Conservation (phyloP, 2,888 invertebrate species). For the Masnerella sp. region DNA sequence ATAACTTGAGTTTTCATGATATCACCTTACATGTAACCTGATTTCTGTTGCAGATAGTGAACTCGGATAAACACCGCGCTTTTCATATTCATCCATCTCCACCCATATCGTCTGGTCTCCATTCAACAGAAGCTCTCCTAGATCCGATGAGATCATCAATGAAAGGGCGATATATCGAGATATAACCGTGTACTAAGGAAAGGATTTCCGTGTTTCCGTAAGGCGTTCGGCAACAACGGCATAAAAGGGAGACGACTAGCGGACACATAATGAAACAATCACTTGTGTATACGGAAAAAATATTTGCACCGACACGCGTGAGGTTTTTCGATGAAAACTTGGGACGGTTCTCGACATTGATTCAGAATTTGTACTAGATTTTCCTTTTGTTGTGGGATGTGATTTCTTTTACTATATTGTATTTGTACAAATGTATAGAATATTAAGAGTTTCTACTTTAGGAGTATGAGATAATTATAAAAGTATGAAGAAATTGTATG, state of each 20-base stretch:
- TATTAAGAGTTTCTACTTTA: no score
- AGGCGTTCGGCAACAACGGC: constrained; percentile 10
- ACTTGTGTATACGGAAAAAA: constrained; percentile 12
- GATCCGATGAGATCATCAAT: constrained; percentile 57
- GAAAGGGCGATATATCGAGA: constrained; percentile 45
- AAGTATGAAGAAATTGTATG: no score
- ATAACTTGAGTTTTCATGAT: no score
- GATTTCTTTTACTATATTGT: no score
- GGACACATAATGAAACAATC: constrained; percentile 35
- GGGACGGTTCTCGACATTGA: neutral
- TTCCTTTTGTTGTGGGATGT: no score
- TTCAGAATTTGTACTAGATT: no score
- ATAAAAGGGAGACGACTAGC: constrained; percentile 3
- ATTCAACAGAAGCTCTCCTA: constrained; percentile 46
- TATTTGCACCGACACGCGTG: no score
- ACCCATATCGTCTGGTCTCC: constrained; percentile 15
- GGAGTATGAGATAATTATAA: no score
- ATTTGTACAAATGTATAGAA: no score
- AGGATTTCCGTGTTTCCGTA: constrained; percentile 50
- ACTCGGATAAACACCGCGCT: constrained; percentile 55
- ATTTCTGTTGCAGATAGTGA: constrained; percentile 66
- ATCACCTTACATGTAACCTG: constrained; percentile 64
- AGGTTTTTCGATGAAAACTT: neutral
- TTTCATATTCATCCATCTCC: constrained; percentile 49
- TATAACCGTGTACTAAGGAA: constrained; percentile 51